phyloP scores from a whole-genome alignment of 2,797 vertebrate species.

The Megalops cyprinoides region DNA sequence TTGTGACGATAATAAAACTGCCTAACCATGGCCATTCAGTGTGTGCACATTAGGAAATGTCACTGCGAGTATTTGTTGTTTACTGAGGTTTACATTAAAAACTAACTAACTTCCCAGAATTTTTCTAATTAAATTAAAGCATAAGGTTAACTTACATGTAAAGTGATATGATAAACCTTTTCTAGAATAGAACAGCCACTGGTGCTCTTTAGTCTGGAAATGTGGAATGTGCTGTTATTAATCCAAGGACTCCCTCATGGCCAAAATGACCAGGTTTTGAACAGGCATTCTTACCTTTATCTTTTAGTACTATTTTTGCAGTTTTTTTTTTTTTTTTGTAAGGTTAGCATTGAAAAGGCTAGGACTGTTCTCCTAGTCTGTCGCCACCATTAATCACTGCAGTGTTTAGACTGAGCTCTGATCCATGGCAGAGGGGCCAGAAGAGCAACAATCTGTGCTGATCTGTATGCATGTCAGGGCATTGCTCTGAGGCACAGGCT shows the following conservation, averaged over 20 bases:
- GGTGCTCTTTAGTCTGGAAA: neutral
- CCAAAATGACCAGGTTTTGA: slow-evolving; percentile 2
- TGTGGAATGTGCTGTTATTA: neutral
- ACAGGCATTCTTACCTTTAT: too few species aligned
- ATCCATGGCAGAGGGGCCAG: slow-evolving; percentile 41
- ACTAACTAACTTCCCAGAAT: too few species aligned
- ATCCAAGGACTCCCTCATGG: neutral
- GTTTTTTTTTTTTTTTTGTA: too few species aligned
- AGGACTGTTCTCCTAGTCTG: neutral
- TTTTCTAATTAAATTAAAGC: neutral
- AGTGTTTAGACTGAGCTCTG: slow-evolving; percentile 45
- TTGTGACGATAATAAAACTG: neutral
- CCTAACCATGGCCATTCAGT: neutral
- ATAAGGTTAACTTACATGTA: neutral
- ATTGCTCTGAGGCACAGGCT: slow-evolving; percentile 26
- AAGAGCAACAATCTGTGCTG: slow-evolving; percentile 17
- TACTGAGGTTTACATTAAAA: too few species aligned
- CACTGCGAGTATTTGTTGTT: neutral
- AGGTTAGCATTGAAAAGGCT: neutral
- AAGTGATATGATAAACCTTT: neutral
- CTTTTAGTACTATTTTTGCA: neutral
- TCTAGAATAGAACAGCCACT: too few species aligned
- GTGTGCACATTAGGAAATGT: too few species aligned
- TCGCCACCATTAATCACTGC: neutral
- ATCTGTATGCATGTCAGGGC: slow-evolving; percentile 50